Conservation (phyloP, 1,140 invertebrate species). For the Eriosoma lanigerum region DNA sequence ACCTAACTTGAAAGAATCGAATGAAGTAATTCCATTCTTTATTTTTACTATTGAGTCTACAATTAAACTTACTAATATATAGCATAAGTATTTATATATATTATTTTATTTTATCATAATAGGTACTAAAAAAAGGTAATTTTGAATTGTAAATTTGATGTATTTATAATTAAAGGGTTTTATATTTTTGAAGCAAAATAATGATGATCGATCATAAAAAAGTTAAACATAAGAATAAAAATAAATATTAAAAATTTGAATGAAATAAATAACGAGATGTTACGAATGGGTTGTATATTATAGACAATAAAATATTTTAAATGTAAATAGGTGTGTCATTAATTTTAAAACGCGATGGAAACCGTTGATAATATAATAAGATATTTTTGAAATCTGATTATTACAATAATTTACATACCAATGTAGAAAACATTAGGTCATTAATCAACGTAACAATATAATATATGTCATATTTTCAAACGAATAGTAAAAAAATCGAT, state of each 20-base stretch:
- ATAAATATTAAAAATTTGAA: not conserved
- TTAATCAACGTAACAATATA: too few species aligned
- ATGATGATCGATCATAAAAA: constrained; percentile 2
- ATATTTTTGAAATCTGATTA: not conserved
- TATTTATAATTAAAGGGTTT: not conserved
- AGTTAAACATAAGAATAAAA: constrained; percentile 6
- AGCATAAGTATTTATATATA: too few species aligned
- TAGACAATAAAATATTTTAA: constrained; percentile 25
- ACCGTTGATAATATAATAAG: not conserved
- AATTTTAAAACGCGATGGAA: not conserved
- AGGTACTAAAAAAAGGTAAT: not conserved
- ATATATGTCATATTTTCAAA: too few species aligned
- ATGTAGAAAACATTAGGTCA: too few species aligned
- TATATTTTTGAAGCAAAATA: not conserved
- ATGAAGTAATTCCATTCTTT: not conserved
- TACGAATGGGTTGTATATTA: not conserved
- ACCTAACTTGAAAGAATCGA: too few species aligned
- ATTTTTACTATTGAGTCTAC: too few species aligned
- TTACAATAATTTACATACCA: too few species aligned
- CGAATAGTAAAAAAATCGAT: not conserved
- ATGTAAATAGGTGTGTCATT: not conserved
- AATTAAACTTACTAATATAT: too few species aligned
- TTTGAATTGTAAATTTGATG: constrained; percentile 10
- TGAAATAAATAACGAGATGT: not conserved
- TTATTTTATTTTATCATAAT: too few species aligned